Evolutionary conservation across 2,888 invertebrate species (phyloP), one percentile per base, ranked within the genome.

Genomic region (Orchesella flavescens): DNA sequence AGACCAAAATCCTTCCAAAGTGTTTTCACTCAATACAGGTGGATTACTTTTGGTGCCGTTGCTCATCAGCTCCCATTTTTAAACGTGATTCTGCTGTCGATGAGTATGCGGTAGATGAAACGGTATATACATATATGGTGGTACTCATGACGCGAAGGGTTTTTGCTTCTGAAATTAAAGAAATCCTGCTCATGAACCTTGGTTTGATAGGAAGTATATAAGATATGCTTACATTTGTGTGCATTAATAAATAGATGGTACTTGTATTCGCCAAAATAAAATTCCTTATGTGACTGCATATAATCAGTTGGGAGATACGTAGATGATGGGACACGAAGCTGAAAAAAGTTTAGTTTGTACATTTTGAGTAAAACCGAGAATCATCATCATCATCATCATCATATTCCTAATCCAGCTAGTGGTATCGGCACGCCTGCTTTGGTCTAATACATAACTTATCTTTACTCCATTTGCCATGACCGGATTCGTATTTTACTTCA

Each of bases 401-500:
- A 65, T 34, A 13, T n/a, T 34, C 65, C 34, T 5, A 24, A 63
- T 12, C n/a, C 63, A n/a, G 17, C 5, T 5, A 57, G 59, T 17
- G 59, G 21, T 59, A 59, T 21, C 19, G 17, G 59, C 17, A 65
- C 12, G 59, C 59, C 23, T 17, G 59, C 34, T 7, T n/a, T 34
- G 34, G 3, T 12, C 46, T 49, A 71, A 63, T 23, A 15, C 53
- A 73, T 57, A 83, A 71, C 76, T 77, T 83, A 77, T 77, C 77
- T 83, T 83, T 77, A 83, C 46, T 83, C 72, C 83, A 82, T 75
- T 82, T 81, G 65, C 83, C 83, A 69, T 73, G 83, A 83, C 83
- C 83, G 83, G 83, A 83, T 83, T 77, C 63, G 65, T 72, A 57
- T 77, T 77, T 77, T 77, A 65, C 68, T 72, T 43, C 72, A 77